A percentile compares a stretch with the other conserved stretches of the same genome.
These are phyloP conservation scores for Athrips mouffetella DNA, from an alignment of 2,888 invertebrate species.

Conservation along the genomic window DNA sequence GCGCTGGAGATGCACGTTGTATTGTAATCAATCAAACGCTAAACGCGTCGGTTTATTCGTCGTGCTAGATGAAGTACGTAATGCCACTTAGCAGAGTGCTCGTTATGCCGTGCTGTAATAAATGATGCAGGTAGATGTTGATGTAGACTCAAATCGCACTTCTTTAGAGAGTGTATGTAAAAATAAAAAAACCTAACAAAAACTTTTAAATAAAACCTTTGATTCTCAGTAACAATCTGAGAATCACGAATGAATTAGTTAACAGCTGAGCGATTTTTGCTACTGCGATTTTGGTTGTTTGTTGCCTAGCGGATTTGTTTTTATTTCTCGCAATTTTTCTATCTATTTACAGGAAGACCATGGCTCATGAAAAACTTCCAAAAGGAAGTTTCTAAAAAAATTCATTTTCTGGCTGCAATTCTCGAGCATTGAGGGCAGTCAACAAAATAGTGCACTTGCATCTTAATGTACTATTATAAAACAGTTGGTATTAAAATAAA, in stretches of 20 bases:
- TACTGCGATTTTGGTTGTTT: neutral
- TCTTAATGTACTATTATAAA: no score
- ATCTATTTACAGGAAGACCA: no score
- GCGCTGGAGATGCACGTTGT: conserved; percentile 39
- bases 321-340: neutral
- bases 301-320: neutral
- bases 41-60: conserved; percentile 57
- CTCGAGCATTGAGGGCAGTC: no score
- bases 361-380: no score
- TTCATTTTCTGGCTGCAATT: no score
- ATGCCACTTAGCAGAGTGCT: conserved; percentile 41
- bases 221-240: no score
- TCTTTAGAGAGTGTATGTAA: no score
- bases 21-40: conserved; percentile 67
- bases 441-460: no score
- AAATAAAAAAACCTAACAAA: no score
- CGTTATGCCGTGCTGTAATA: conserved; percentile 9
- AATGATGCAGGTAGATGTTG: neutral
- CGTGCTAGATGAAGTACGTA: conserved; percentile 45
- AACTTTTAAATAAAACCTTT: no score
- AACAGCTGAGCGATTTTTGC: neutral
- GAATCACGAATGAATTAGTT: neutral
- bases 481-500: no score
- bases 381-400: no score
- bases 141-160: neutral